phyloP scores from a whole-genome alignment of 35 echinoderm and acorn worm species.

The Amphiura filiformis region DNA sequence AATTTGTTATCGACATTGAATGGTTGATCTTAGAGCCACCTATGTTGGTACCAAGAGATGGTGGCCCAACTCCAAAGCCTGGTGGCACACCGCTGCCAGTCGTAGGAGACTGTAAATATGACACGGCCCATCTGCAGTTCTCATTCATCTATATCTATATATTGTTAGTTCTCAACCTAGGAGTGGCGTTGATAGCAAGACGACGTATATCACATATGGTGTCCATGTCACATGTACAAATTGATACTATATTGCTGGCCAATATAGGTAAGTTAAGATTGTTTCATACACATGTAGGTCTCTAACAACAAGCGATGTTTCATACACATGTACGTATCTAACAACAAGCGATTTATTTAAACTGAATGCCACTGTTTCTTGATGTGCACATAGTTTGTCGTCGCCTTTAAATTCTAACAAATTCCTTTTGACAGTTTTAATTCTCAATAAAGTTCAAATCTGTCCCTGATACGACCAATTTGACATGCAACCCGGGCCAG shows the following conservation, averaged over 20 bases:
- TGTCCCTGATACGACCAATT: too few relatives aligned
- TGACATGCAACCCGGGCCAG: too few relatives aligned
- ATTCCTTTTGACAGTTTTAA: too few relatives aligned
- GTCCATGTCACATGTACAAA: not conserved
- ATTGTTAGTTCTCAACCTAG: constrained; percentile 18
- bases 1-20: constrained; percentile 20
- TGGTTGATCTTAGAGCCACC: constrained; percentile 50
- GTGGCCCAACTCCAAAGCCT: too few relatives aligned
- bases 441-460: too few relatives aligned
- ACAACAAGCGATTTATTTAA: too few relatives aligned
- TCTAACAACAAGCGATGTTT: too few relatives aligned
- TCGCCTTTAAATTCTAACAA: too few relatives aligned
- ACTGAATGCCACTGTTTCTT: too few relatives aligned
- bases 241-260: not conserved
- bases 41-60: not conserved
- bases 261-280: constrained; percentile 24
- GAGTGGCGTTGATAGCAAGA: constrained; percentile 12
- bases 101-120: not conserved
- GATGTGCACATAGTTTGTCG: too few relatives aligned
- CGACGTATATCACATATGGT: constrained; percentile 16
- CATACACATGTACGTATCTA: too few relatives aligned
- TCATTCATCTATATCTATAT: constrained; percentile 48
- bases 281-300: not conserved
- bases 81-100: not conserved
- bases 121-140: not conserved